These are phyloP conservation scores for Urocitellus parryii DNA, from an alignment of 2,113 vertebrate species.

Conservation along the genomic window DNA sequence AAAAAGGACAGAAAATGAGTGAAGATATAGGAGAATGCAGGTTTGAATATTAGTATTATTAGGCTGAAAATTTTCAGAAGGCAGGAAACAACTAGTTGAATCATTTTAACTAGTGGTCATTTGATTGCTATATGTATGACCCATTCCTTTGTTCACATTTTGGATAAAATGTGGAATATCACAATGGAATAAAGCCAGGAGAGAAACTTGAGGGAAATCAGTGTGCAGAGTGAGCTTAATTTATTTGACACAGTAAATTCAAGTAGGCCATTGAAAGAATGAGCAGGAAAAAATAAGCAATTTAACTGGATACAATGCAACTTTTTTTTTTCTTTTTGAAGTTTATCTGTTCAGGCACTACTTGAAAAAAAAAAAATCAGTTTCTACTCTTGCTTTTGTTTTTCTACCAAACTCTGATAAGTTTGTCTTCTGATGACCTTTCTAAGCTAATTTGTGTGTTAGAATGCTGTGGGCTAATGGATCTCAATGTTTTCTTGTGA, in stretches of 20 bases:
- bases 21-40: not conserved
- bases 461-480: not conserved
- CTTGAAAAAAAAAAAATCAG: not conserved
- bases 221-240: not conserved
- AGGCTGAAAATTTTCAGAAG: not conserved
- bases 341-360: not conserved
- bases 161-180: not conserved
- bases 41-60: not conserved
- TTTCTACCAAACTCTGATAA: not conserved
- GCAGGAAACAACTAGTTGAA: not conserved
- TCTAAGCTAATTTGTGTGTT: not conserved
- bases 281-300: not conserved
- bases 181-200: not conserved
- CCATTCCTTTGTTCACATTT: not conserved
- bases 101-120: not conserved
- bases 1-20: not conserved
- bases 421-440: not conserved
- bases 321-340: not conserved
- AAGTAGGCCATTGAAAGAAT: not conserved
- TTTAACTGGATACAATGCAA: not conserved
- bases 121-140: not conserved
- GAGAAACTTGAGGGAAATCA: not conserved
- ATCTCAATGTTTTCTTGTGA: not conserved
- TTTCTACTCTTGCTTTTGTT: not conserved
- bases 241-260: not conserved